phyloP scores from a whole-genome alignment of 2,888 invertebrate species.

The Megamerina dolium region DNA sequence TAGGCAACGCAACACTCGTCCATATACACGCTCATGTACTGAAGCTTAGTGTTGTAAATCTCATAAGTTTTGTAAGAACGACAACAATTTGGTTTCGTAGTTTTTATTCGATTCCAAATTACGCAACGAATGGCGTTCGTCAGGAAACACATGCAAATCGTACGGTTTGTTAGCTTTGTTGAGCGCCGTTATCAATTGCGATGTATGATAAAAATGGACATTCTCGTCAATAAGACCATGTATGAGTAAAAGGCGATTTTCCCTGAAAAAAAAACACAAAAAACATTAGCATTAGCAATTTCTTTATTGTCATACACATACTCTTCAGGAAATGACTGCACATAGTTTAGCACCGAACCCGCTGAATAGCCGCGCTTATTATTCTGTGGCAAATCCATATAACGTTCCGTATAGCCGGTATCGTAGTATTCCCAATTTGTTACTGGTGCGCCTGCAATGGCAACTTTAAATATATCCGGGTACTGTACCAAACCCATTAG shows the following conservation, averaged over 20 bases:
- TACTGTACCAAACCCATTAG: conserved; percentile 89
- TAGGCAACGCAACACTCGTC: not conserved
- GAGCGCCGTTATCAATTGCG: conserved; percentile 81
- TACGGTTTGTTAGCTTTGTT: conserved; percentile 95
- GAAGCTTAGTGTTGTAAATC: conserved; percentile 17
- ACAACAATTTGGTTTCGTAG: conserved; percentile 89
- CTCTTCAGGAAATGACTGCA: conserved; percentile 87
- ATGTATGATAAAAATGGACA: conserved; percentile 96
- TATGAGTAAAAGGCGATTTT: conserved; percentile 85
- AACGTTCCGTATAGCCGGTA: conserved; percentile 97
- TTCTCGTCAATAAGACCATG: conserved; percentile 98
- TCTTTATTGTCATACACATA: conserved; percentile 49
- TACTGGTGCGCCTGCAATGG: conserved; percentile 96
- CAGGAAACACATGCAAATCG: conserved; percentile 89
- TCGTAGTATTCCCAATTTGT: conserved; percentile 97
- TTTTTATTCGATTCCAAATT: conserved; percentile 92
- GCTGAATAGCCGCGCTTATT: conserved; percentile 74
- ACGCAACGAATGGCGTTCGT: conserved; percentile 91
- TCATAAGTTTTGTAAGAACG: conserved; percentile 81
- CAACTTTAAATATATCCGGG: conserved; percentile 89
- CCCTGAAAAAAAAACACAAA: conserved; percentile 51
- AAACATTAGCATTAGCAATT: conserved; percentile 1
- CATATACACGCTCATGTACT: not conserved
- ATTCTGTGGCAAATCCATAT: conserved; percentile 80
- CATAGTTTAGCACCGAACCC: conserved; percentile 79